Evolutionary conservation across 2,888 invertebrate species (phyloP).

Genomic region (Morpho helenor): DNA sequence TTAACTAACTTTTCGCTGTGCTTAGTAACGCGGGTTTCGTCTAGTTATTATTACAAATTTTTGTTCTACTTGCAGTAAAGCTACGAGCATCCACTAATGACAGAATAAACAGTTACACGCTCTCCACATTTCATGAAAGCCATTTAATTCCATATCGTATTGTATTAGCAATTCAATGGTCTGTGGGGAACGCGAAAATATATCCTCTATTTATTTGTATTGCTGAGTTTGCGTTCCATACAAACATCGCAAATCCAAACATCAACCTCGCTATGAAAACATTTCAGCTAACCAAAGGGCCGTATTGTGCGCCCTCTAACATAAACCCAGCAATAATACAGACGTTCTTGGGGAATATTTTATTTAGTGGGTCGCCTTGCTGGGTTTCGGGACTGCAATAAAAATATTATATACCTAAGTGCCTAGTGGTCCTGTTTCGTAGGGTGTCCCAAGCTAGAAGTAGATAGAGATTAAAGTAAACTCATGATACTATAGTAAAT

Average conservation of each 20-base stretch:
- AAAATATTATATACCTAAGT: slow-evolving; percentile 67
- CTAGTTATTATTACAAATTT: too few species aligned
- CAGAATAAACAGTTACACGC: slow-evolving; percentile 4
- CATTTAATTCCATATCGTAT: slow-evolving; percentile 5
- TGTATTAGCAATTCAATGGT: slow-evolving; percentile 19
- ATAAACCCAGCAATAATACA: slow-evolving; percentile 45
- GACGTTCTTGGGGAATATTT: slow-evolving; percentile 60
- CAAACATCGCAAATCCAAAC: slow-evolving; percentile 16
- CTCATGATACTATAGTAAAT: too few species aligned
- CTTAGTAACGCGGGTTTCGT: too few species aligned
- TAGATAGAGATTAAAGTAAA: too few species aligned
- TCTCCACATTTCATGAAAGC: slow-evolving; percentile 7
- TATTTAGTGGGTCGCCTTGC: slow-evolving; percentile 64
- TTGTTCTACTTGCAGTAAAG: too few species aligned
- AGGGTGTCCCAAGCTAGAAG: slow-evolving; percentile 13
- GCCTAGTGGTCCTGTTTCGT: slow-evolving; percentile 36
- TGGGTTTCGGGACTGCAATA: slow-evolving; percentile 56
- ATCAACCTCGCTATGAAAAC: slow-evolving; percentile 35
- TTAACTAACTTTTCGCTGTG: too few species aligned
- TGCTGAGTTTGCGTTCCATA: slow-evolving; percentile 12
- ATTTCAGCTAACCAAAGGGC: slow-evolving; percentile 38
- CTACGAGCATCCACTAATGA: background rate
- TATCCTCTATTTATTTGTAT: slow-evolving; percentile 18
- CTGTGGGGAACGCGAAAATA: slow-evolving; percentile 14
- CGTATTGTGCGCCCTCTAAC: slow-evolving; percentile 28